Percentiles rank a stretch among this genome's conserved stretches.
Conservation (phyloP, 2,888 invertebrate genomes). For the Tetragonisca angustula region DNA sequence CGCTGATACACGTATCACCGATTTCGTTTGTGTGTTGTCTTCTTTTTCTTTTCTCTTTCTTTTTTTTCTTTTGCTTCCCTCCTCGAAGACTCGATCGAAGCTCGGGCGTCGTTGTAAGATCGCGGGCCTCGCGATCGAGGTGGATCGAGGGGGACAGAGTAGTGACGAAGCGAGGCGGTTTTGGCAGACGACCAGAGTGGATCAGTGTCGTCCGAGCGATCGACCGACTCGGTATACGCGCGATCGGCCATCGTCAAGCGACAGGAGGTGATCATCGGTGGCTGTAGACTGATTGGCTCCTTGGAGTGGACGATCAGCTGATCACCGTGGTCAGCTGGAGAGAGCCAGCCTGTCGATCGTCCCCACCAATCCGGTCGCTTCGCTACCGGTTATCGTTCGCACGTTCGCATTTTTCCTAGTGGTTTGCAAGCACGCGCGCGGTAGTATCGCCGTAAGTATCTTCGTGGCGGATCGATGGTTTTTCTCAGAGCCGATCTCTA, state of each 20-base stretch:
- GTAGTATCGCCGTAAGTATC: neutral
- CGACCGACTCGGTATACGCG: neutral
- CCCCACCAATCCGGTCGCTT: too few relatives aligned
- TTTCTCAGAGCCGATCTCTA: too few relatives aligned
- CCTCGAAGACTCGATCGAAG: too few relatives aligned
- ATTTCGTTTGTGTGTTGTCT: too few relatives aligned
- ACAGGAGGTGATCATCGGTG: conserved; percentile 1
- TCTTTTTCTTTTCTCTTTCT: too few relatives aligned
- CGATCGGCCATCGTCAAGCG: neutral
- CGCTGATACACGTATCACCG: too few relatives aligned
- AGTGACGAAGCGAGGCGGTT: too few relatives aligned
- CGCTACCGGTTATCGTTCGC: too few relatives aligned
- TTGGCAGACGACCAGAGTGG: conserved; percentile 25
- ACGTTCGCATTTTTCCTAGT: neutral
- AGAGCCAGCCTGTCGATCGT: neutral
- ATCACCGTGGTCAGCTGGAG: conserved; percentile 5
- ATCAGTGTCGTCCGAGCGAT: conserved; percentile 27
- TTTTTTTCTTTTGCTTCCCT: too few relatives aligned
- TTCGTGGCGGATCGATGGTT: neutral
- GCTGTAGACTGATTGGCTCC: conserved; percentile 15
- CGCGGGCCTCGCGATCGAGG: neutral
- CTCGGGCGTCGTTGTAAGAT: neutral
- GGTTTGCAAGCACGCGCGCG: neutral
- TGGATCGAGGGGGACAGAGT: neutral
- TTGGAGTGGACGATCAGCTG: conserved; percentile 14